Percentiles rank a stretch among this genome's conserved stretches.
Evolutionary conservation across 2,113 vertebrate genomes (phyloP).

Genomic region (Rhadina sibilatrix): DNA sequence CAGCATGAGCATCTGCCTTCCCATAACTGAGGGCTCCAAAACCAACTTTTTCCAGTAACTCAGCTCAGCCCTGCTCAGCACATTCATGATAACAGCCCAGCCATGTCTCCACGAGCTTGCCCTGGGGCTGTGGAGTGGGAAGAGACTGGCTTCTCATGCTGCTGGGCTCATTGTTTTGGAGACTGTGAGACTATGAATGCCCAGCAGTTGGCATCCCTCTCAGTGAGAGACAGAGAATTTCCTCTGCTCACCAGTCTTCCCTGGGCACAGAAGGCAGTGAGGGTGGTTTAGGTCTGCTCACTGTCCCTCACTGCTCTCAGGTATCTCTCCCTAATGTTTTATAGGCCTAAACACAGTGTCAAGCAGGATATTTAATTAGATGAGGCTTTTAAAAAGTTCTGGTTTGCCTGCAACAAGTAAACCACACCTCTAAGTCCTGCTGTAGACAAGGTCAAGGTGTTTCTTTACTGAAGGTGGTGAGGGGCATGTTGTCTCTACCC

Average conservation of each 20-base stretch:
- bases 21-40: neutral
- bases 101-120: accelerated
- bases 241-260: neutral
- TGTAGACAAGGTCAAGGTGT: neutral
- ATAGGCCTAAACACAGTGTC: neutral
- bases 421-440: neutral
- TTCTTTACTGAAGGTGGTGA: neutral
- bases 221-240: neutral
- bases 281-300: neutral
- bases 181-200: neutral
- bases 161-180: neutral
- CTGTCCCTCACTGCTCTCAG: neutral
- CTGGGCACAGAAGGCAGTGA: neutral
- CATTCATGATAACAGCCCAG: neutral
- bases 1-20: neutral
- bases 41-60: neutral
- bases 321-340: neutral
- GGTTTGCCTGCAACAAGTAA: neutral
- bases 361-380: neutral
- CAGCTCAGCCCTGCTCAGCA: neutral
- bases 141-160: neutral
- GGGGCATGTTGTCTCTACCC: neutral
- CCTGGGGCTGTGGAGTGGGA: neutral
- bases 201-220: neutral
- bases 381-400: neutral